Base-by-base conservation (phyloP, 1,140 invertebrate species). In the Pseudoatta argentina region DNA sequence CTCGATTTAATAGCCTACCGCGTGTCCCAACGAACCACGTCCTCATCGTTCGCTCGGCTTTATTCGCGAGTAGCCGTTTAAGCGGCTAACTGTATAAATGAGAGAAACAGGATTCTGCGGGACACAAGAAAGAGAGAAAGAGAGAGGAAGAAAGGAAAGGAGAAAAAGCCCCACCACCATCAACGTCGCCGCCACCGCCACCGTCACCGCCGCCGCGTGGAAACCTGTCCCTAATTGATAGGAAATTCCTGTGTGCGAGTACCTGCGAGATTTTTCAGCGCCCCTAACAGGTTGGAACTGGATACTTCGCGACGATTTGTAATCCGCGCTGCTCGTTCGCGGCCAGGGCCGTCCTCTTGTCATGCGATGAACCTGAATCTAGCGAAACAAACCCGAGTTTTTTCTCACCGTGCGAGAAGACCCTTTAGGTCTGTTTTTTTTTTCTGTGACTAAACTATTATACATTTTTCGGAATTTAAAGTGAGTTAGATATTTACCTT, bases 201-300 rank as follows among this genome's bases (percentile, higher is more conserved):
- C 48, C 71, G 66, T 87, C 53, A 6, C 86, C 83, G 76, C 64
- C 82, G 86, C 55, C 69, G 76, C 89, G 67, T 88, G 92, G 91
- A 94, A 94, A 94, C 93, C 93, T 94, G 93, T 94, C 93, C 91
- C 92, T 94, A 94, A 94, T 94, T 94, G 93, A 94, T 94, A 94
- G 93, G 92, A 94, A 94, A 94, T 94, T 94, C 94, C 94, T 91
- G 69, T 86, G 89, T 77, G 85, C 85, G 85, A 87, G 87, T 91
- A 89, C 86, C 83, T 87, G 88, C 89, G 86, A 85, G 91, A 93
- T 94, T 94, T 94, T 94, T 93, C 89, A 91, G 71, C 76, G 78
- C 39, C 73, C 87, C 86, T 91, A 92, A 94, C 93, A 93, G 92
- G 91, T 93, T 92, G 94, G 89, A 92, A 94, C 92, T 93, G 92